Base-by-base conservation (phyloP, 2,888 invertebrate genomes). In the Drosophila neonasuta region DNA sequence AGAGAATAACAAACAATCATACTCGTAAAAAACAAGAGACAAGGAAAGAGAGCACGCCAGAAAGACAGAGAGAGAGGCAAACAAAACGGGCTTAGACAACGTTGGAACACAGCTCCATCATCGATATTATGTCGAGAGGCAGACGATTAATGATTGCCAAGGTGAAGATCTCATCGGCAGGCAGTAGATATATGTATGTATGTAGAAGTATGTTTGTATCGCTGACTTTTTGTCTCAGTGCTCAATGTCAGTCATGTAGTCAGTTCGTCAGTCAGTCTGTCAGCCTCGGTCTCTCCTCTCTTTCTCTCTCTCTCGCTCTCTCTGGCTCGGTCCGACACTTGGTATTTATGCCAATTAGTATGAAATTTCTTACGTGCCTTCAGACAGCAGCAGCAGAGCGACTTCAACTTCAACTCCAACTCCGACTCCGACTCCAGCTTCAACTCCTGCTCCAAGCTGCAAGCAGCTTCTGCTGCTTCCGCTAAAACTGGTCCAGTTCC, bases 301-400 rank as follows among this genome's bases (percentile, higher is more conserved):
- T 50, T 29, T 32, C 10, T 54, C 24, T 60, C 42, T 50, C 49
- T 17, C 17, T 17, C 17, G 2, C 17, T 17, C 24, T 24, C 24
- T 24, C 24, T 24, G 5, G 4, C 24, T 24, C 6, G 24, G 24
- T 80, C 76, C 89, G 83, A 89, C 89, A 89, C 88, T 89, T 89
- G 89, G 89, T 89, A 89, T 89, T 89, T 89, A 89, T 89, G 89
- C 89, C 89, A 89, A 89, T 89, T 89, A 89, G 89, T 89, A 89
- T 89, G 85, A 89, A 89, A 89, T 89, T 88, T 89, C 88, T 88
- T 88, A 88, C 87, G 88, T 88, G 84, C 86, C 87, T 82, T 62
- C 74, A 70, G 77, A 81, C 84, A 83, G 55, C 66, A 83, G 55
- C 66, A 57, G 60, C 58, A 36, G 61, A 44, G 32, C 54, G 9